Conservation (phyloP, 2,797 vertebrate species). For the Semotilus atromaculatus region DNA sequence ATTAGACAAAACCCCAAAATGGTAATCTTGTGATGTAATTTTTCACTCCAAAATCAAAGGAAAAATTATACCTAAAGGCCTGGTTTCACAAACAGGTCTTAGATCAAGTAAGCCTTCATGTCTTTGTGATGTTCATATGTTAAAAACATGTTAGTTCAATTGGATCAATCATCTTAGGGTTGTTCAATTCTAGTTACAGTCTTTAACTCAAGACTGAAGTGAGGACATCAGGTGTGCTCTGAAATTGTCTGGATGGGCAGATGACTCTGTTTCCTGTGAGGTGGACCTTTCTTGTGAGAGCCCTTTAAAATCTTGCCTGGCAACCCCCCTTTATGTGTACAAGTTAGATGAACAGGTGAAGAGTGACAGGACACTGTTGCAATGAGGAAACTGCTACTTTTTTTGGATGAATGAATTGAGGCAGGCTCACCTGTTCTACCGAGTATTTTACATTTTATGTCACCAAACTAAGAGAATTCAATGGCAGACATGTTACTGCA, state of each 20-base stretch:
- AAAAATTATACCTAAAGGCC: neutral
- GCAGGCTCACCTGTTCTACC: neutral
- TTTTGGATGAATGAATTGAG: neutral
- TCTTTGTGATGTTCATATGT: too few species aligned
- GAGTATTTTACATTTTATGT: neutral
- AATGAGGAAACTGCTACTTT: neutral
- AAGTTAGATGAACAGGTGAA: slow-evolving; percentile 49
- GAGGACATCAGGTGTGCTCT: neutral
- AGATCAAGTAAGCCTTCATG: too few species aligned
- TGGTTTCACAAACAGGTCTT: too few species aligned
- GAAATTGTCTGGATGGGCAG: neutral
- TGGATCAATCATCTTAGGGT: too few species aligned
- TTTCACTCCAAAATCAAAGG: neutral
- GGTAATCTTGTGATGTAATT: neutral
- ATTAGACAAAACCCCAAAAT: neutral
- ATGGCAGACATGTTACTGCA: neutral
- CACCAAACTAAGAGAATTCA: neutral
- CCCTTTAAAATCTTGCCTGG: slow-evolving; percentile 49
- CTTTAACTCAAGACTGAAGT: neutral
- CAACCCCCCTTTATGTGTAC: slow-evolving; percentile 41
- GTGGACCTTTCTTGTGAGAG: slow-evolving; percentile 37
- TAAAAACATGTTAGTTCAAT: too few species aligned
- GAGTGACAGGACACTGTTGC: neutral
- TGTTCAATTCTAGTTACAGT: neutral
- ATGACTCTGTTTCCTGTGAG: neutral